Conservation (phyloP, 2,113 vertebrate species). For the Mesitornis unicolor region DNA sequence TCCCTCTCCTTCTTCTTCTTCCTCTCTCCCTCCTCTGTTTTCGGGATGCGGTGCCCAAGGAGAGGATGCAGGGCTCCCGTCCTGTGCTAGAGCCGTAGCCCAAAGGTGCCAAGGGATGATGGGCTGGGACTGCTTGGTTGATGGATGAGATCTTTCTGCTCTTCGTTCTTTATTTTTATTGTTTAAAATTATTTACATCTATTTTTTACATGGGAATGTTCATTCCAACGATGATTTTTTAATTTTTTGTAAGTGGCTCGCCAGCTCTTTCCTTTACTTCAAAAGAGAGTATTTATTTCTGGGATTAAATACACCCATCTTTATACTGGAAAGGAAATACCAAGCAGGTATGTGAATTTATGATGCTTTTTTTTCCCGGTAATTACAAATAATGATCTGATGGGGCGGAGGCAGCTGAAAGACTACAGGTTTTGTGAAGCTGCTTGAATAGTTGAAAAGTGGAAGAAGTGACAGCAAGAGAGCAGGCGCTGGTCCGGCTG, state of each 20-base stretch:
- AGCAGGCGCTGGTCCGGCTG: neutral
- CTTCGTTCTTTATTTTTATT: neutral
- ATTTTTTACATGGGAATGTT: neutral
- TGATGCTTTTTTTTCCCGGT: neutral
- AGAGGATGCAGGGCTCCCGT: neutral
- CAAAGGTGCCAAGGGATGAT: neutral
- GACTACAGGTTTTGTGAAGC: neutral
- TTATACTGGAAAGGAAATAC: neutral
- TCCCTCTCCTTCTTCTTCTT: neutral
- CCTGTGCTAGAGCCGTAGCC: neutral
- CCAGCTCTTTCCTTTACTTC: neutral
- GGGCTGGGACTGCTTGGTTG: neutral
- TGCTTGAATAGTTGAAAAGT: neutral
- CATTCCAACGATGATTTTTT: rapidly evolving
- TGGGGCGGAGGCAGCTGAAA: rapidly evolving
- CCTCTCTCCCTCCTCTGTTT: neutral
- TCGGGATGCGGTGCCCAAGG: neutral
- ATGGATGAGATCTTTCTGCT: slow-evolving; percentile 5
- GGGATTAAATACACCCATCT: neutral
- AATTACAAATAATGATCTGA: neutral
- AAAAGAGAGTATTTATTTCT: neutral
- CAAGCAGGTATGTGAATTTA: slow-evolving; percentile 59
- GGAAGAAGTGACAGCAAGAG: neutral
- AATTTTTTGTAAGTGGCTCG: neutral
- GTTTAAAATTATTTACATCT: too few relatives aligned